Conservation (phyloP, 1,140 invertebrate genomes). For the Drosophila melanogaster region Release_6_plus_ISO1_MT NC_004354.4:1295001-1295500, state of each 20-base stretch:
- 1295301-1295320: constrained; percentile 24
- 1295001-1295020: constrained; percentile 86
- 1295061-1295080: constrained; percentile 82
- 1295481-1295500: neutral
- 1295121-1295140: constrained; percentile 41
- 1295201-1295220: constrained; percentile 68
- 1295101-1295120: constrained; percentile 30
- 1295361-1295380: constrained; percentile 80
- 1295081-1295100: constrained; percentile 81
- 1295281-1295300: constrained; percentile 52
- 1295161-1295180: neutral
- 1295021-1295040: constrained; percentile 87
- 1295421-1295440: constrained; percentile 77
- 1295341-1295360: constrained; percentile 30
- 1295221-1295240: constrained; percentile 83
- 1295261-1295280: constrained; percentile 56
- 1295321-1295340: constrained; percentile 7
- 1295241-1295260: constrained; percentile 81
- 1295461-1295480: constrained; percentile 67
- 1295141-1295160: constrained; percentile 18
- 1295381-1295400: constrained; percentile 74
- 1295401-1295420: constrained; percentile 77
- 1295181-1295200: constrained; percentile 36
- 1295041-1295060: constrained; percentile 86
- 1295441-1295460: constrained; percentile 78